Percentiles rank a stretch among this genome's conserved stretches.
Evolutionary conservation across 2,888 invertebrate genomes (phyloP).

Genomic region (Conops quadrifasciatus): DNA sequence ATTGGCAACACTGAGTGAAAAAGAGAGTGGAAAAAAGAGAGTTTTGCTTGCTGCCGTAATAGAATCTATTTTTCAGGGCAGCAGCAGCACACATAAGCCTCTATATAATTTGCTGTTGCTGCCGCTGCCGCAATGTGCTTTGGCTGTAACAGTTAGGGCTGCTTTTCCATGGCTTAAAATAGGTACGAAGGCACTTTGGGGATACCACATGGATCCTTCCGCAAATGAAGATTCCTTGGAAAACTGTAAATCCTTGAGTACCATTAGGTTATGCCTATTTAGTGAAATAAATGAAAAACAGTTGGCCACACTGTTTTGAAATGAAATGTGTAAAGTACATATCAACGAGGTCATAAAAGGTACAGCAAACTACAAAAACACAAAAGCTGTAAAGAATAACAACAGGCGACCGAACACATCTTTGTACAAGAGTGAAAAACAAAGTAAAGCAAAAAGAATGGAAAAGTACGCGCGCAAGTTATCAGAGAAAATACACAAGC

Average conservation of each 20-base stretch:
- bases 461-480: slow-evolving; percentile 22
- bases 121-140: too few relatives aligned
- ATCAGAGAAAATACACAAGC: slow-evolving; percentile 16
- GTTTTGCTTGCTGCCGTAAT: too few relatives aligned
- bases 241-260: neutral
- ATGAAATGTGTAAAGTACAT: neutral
- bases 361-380: slow-evolving; percentile 61
- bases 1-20: too few relatives aligned
- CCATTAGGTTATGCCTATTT: neutral
- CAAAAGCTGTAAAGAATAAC: slow-evolving; percentile 49
- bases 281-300: neutral
- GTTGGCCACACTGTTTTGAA: slow-evolving; percentile 1
- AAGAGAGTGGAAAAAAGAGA: too few relatives aligned
- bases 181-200: too few relatives aligned
- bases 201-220: too few relatives aligned
- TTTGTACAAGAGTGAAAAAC: slow-evolving; percentile 44
- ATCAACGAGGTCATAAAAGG: slow-evolving; percentile 41
- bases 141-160: too few relatives aligned
- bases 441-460: slow-evolving; percentile 5
- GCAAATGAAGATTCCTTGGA: too few relatives aligned
- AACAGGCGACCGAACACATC: slow-evolving; percentile 53
- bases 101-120: too few relatives aligned
- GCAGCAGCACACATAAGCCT: too few relatives aligned
- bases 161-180: too few relatives aligned
- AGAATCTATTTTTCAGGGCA: too few relatives aligned